A percentile compares a stretch with the other conserved stretches of the same genome.
Evolutionary conservation across 2,888 invertebrate genomes (phyloP).

Genomic region (Uloborus plumipes): DNA sequence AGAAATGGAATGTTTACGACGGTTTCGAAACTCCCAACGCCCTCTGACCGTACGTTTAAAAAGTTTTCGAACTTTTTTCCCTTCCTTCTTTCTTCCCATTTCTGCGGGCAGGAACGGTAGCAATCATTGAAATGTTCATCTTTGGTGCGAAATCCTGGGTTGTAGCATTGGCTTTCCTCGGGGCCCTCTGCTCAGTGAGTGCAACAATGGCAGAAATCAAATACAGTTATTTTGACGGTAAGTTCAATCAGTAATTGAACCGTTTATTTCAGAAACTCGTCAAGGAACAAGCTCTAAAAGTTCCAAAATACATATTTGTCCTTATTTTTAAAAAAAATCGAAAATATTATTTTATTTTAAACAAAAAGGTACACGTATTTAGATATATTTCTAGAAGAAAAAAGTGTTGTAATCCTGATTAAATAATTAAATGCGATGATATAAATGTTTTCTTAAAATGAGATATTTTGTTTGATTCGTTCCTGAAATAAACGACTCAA

Average conservation of each 20-base stretch:
- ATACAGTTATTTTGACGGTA: slow-evolving; percentile 54
- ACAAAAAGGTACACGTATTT: too few species aligned
- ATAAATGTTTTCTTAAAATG: too few species aligned
- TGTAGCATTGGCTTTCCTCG: not conserved
- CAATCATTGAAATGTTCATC: not conserved
- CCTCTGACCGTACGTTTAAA: not conserved
- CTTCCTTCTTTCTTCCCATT: not conserved
- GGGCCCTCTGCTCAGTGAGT: not conserved
- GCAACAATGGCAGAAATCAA: slow-evolving; percentile 1
- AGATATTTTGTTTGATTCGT: too few species aligned
- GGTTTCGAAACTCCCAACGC: slow-evolving; percentile 3
- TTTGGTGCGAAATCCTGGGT: not conserved
- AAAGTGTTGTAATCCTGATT: too few species aligned
- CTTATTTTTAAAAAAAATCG: too few species aligned
- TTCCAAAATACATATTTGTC: too few species aligned
- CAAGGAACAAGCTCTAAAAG: too few species aligned
- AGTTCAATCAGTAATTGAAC: not conserved
- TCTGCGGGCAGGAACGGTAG: not conserved
- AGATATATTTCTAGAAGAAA: too few species aligned
- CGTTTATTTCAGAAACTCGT: too few species aligned
- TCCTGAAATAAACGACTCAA: too few species aligned
- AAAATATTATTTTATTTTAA: too few species aligned
- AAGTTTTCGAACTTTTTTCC: not conserved
- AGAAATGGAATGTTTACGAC: slow-evolving; percentile 23
- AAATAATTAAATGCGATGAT: too few species aligned